Conservation (phyloP, 2,797 vertebrate species). For the Gallinago solitaria region DNA sequence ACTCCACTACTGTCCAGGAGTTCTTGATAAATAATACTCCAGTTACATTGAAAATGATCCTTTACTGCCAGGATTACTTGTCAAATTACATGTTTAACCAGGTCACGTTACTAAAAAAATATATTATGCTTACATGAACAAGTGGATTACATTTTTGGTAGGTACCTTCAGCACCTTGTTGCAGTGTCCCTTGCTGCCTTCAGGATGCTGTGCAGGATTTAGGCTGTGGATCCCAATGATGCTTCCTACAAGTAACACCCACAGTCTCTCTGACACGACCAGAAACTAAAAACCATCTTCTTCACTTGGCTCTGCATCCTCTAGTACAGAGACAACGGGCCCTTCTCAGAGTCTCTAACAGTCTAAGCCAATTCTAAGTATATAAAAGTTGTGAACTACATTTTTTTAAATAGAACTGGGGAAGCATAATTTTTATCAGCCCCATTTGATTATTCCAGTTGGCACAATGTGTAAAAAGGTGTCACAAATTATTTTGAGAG, state of each 20-base stretch:
- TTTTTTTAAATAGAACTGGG: conserved; percentile 3
- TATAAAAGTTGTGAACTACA: background rate
- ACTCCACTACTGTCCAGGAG: background rate
- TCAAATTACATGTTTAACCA: background rate
- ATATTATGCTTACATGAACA: background rate
- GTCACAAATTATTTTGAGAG: conserved; percentile 62
- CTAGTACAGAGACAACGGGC: background rate
- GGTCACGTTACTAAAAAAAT: background rate
- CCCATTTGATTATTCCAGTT: conserved; percentile 31
- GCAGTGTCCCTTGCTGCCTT: background rate
- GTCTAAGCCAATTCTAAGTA: background rate
- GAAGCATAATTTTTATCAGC: conserved; percentile 14
- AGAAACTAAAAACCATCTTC: background rate
- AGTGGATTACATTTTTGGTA: background rate
- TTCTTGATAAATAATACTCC: background rate
- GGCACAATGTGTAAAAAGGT: conserved; percentile 24
- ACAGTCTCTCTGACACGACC: background rate
- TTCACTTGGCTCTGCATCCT: background rate
- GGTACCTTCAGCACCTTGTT: background rate
- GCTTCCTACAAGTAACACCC: background rate
- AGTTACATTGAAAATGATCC: background rate
- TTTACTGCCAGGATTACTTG: background rate
- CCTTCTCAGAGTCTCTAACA: background rate
- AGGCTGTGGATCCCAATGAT: background rate
- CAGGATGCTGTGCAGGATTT: background rate